Conservation (phyloP, 1,140 invertebrate species). For the Paralvinella palmiformis region DNA sequence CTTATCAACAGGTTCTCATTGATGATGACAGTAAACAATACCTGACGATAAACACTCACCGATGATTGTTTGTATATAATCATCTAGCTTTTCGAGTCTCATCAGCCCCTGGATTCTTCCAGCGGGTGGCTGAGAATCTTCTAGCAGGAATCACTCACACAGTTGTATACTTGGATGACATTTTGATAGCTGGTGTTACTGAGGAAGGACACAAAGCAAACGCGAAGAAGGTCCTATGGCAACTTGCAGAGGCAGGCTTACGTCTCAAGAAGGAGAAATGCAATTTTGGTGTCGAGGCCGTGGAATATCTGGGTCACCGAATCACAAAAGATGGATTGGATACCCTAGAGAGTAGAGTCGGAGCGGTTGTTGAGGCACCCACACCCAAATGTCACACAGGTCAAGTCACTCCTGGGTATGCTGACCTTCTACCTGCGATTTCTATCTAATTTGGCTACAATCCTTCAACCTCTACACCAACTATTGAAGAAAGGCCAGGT, state of each 20-base stretch:
- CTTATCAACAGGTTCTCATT: no score
- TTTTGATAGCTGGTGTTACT: conserved; percentile 20
- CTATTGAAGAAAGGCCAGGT: conserved; percentile 3
- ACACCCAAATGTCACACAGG: neutral
- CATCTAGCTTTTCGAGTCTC: conserved; percentile 52
- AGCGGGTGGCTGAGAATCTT: conserved; percentile 49
- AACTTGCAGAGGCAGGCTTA: conserved; percentile 7
- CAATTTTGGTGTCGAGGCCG: neutral
- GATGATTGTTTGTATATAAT: conserved; percentile 51
- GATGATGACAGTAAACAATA: conserved; percentile 6
- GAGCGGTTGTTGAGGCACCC: conserved; percentile 9
- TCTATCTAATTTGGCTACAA: neutral
- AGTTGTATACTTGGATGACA: conserved; percentile 24
- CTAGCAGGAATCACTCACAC: conserved; percentile 34
- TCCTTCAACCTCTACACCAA: neutral
- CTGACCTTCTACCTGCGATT: conserved; percentile 9
- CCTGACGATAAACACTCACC: conserved; percentile 44
- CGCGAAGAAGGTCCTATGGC: neutral
- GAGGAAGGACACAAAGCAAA: conserved; percentile 18
- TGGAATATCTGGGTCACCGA: conserved; percentile 1
- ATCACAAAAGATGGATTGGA: conserved; percentile 2
- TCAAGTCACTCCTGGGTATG: conserved; percentile 1
- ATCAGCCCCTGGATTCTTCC: conserved; percentile 53
- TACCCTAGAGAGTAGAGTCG: neutral
- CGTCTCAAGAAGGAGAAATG: conserved; percentile 11